Conservation (phyloP, 2,797 vertebrate species). For the Channallabes apus region DNA sequence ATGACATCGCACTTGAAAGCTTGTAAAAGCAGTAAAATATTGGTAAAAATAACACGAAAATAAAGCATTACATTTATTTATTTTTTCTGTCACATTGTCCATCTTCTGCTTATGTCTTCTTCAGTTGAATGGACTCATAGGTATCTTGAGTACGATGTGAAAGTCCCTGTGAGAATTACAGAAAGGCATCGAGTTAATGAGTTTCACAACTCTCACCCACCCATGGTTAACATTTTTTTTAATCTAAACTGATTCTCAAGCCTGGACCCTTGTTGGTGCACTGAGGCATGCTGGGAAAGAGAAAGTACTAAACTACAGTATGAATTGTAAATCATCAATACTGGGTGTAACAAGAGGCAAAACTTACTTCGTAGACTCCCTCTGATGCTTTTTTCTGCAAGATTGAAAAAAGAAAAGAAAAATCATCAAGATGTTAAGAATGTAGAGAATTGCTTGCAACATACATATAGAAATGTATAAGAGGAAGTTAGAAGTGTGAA, state of each 20-base stretch:
- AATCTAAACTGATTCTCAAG: background rate
- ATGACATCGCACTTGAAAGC: background rate
- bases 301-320: background rate
- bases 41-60: background rate
- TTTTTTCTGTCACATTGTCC: background rate
- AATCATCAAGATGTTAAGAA: background rate
- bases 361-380: conserved; percentile 52
- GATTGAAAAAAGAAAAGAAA: conserved; percentile 21
- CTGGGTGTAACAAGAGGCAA: background rate
- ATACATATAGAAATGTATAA: too few relatives aligned
- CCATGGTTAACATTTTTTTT: background rate
- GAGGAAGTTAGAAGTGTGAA: background rate
- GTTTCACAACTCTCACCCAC: background rate
- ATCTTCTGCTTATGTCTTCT: conserved; percentile 57
- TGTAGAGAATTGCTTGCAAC: background rate
- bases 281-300: background rate
- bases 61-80: background rate
- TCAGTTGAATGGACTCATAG: conserved; percentile 71
- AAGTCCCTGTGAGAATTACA: conserved; percentile 66
- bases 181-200: background rate
- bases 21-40: background rate
- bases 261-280: background rate
- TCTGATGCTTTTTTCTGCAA: conserved; percentile 45
- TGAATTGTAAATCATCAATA: background rate
- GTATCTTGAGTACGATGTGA: conserved; percentile 64